Evolutionary conservation across 2,797 vertebrate species (phyloP).

Genomic region (Emydoidea blandingii): DNA sequence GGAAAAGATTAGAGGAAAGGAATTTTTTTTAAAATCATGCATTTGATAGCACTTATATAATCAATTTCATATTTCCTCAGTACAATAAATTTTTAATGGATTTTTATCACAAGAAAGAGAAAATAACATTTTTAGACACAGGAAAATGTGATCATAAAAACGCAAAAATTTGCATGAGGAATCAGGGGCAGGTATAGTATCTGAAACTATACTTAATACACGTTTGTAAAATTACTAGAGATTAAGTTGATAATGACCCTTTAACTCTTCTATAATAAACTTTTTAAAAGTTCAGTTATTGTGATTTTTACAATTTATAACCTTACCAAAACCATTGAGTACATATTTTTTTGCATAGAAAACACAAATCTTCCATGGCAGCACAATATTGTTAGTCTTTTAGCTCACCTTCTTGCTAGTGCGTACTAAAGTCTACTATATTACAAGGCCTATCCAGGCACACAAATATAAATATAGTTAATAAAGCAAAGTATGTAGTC

Average conservation of each 20-base stretch:
- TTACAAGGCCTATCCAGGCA: not conserved
- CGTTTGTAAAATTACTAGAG: not conserved
- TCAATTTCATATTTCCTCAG: not conserved
- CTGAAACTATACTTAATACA: not conserved
- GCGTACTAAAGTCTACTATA: not conserved
- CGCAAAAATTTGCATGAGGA: not conserved
- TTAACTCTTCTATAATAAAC: not conserved
- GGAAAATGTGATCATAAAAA: rapidly evolving
- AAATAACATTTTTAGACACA: not conserved
- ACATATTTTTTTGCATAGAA: not conserved
- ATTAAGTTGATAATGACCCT: not conserved
- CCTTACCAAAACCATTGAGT: not conserved
- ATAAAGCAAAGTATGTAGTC: not conserved
- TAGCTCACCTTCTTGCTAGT: not conserved
- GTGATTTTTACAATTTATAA: rapidly evolving
- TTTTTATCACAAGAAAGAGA: not conserved
- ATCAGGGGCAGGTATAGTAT: not conserved
- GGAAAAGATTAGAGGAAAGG: not conserved
- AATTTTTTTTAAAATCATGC: rapidly evolving
- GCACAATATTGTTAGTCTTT: not conserved
- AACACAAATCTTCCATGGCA: not conserved
- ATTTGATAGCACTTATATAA: not conserved
- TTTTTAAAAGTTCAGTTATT: not conserved
- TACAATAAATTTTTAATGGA: not conserved
- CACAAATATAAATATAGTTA: rapidly evolving